A percentile compares a stretch with the other conserved stretches of the same genome.
phyloP scores from a whole-genome alignment of 37 sponge, comb jelly and placozoan genomes.

The Mnemiopsis leidyi region DNA sequence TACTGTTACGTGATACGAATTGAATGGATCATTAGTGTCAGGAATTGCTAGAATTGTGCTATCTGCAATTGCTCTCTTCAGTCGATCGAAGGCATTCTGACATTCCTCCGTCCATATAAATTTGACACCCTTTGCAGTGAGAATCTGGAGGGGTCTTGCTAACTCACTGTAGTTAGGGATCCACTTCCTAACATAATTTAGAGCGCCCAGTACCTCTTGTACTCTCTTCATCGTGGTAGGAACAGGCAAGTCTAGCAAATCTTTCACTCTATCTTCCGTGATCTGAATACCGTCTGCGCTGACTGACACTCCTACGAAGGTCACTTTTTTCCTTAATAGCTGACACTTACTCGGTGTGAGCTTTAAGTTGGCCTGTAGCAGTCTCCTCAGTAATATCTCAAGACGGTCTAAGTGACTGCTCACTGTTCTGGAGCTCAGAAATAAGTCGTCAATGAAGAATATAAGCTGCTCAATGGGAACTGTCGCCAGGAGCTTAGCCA shows the following conservation, averaged over 20 bases:
- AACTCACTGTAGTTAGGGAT: background rate
- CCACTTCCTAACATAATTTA: background rate
- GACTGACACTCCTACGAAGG: background rate
- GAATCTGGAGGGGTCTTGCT: background rate
- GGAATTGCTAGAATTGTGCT: background rate
- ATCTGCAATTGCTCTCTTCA: background rate
- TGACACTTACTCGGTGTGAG: background rate
- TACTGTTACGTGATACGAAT: background rate
- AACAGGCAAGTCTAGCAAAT: background rate
- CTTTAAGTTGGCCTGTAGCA: background rate
- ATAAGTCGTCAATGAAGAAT: background rate
- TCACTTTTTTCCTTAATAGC: background rate
- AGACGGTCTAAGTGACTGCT: background rate
- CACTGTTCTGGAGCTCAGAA: background rate
- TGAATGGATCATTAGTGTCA: background rate
- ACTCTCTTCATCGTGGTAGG: background rate
- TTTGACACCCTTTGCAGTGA: background rate
- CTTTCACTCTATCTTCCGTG: background rate
- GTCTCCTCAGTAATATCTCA: background rate
- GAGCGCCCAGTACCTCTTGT: background rate
- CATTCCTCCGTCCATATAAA: background rate
- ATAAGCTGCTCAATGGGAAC: too few species aligned
- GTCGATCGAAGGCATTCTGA: background rate
- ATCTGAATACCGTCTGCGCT: background rate
- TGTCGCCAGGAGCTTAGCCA: background rate